These are phyloP conservation scores for Amphiura filiformis DNA, from an alignment of 35 echinoderm and acorn worm genomes.

Conservation along the genomic window DNA sequence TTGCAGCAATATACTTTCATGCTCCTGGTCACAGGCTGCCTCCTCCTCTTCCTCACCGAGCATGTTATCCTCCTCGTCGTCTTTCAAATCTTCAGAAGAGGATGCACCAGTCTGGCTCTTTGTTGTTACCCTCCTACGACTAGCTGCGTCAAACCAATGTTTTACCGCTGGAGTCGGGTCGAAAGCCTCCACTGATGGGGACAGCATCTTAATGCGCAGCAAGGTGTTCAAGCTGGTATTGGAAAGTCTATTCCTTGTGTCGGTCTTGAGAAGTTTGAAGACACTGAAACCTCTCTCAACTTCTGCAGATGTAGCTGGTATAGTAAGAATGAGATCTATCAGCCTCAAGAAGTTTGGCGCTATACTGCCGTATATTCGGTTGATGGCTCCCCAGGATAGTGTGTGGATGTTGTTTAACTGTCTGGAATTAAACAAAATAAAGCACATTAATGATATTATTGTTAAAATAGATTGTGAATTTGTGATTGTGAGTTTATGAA, in stretches of 20 bases:
- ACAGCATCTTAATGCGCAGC: not conserved
- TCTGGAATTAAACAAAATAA: not conserved
- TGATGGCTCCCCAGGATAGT: not conserved
- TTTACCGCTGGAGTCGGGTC: not conserved
- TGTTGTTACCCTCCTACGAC: too few relatives aligned
- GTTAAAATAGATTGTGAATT: too few relatives aligned
- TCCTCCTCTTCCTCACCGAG: too few relatives aligned
- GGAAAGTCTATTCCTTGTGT: not conserved
- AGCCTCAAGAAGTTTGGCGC: not conserved
- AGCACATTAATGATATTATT: not conserved
- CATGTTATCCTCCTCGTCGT: too few relatives aligned
- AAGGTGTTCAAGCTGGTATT: not conserved
- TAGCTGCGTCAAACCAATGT: not conserved
- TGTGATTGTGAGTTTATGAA: too few relatives aligned
- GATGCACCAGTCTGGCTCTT: too few relatives aligned
- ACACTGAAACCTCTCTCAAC: not conserved
- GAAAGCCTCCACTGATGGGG: not conserved
- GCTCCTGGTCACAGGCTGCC: too few relatives aligned
- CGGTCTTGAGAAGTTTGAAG: not conserved
- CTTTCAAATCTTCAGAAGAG: too few relatives aligned
- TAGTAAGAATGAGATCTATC: not conserved
- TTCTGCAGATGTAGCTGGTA: not conserved
- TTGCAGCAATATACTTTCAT: too few relatives aligned
- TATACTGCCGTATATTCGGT: not conserved
- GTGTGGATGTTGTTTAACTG: not conserved